These are phyloP conservation scores for Drosophila hamatofila DNA, from an alignment of 2,888 invertebrate genomes.

Conservation along the genomic window DNA sequence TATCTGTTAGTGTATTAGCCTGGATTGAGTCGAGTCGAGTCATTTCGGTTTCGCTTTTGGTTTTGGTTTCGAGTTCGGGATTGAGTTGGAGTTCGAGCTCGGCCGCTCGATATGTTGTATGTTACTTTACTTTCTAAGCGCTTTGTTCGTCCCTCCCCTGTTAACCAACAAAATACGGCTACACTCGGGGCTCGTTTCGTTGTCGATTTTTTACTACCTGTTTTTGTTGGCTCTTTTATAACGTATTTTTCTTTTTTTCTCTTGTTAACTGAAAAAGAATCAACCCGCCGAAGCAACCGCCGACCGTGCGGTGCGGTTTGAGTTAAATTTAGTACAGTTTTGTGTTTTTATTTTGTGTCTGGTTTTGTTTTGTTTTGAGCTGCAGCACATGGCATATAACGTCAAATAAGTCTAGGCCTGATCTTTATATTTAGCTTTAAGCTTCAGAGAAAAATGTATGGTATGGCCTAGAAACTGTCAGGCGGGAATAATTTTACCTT, in stretches of 20 bases:
- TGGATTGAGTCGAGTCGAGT: constrained; percentile 34
- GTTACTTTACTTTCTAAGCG: constrained; percentile 64
- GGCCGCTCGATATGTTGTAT: constrained; percentile 36
- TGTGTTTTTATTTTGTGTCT: constrained; percentile 41
- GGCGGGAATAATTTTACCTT: neutral
- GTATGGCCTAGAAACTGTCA: constrained; percentile 1
- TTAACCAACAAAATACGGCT: constrained; percentile 36
- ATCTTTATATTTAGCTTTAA: constrained; percentile 6
- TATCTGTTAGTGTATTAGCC: constrained; percentile 33
- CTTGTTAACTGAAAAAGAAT: constrained; percentile 56
- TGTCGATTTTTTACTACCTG: constrained; percentile 76
- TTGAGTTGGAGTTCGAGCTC: constrained; percentile 34
- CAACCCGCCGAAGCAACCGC: constrained; percentile 33
- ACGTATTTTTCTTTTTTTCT: constrained; percentile 58
- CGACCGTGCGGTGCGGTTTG: constrained; percentile 39
- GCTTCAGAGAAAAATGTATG: constrained; percentile 9
- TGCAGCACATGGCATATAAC: constrained; percentile 22
- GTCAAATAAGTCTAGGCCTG: constrained; percentile 2
- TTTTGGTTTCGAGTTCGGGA: constrained; percentile 11
- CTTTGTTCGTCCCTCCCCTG: constrained; percentile 42
- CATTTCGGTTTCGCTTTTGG: constrained; percentile 16
- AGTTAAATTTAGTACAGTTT: constrained; percentile 68
- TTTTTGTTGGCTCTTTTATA: constrained; percentile 70
- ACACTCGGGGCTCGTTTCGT: constrained; percentile 33
- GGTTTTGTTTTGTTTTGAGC: constrained; percentile 27